phyloP scores from a whole-genome alignment of 2,113 vertebrate species.

The Carassius gibelio region DNA sequence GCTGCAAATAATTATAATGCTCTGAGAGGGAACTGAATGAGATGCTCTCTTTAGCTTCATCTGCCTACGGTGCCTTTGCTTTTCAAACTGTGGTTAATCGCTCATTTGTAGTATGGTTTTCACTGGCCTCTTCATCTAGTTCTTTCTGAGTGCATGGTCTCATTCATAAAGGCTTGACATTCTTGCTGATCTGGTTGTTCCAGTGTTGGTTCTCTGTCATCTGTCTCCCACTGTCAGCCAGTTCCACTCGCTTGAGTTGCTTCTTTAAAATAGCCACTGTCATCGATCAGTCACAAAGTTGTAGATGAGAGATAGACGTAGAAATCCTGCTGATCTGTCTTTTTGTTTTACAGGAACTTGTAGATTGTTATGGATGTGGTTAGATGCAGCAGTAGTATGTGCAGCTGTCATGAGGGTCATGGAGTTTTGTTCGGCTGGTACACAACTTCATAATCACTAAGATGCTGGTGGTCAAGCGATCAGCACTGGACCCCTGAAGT shows the following conservation, averaged over 20 bases:
- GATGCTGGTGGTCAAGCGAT: neutral
- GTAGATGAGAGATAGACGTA: neutral
- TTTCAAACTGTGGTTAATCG: neutral
- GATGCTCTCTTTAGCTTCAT: constrained; percentile 6
- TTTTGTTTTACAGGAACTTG: constrained; percentile 3
- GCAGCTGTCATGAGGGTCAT: neutral
- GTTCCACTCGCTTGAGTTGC: neutral
- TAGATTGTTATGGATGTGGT: neutral
- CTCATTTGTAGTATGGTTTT: neutral
- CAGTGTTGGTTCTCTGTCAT: neutral
- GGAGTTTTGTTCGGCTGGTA: no score
- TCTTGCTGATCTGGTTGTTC: constrained; percentile 8
- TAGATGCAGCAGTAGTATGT: neutral
- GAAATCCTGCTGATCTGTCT: neutral
- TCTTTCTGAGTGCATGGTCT: neutral
- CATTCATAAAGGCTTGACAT: neutral
- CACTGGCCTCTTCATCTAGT: neutral
- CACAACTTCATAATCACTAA: neutral
- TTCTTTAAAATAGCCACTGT: neutral
- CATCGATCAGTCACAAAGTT: neutral
- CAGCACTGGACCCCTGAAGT: neutral
- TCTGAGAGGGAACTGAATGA: neutral
- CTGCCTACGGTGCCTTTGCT: neutral
- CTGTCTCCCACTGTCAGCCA: neutral
- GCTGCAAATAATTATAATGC: constrained; percentile 3